Conservation (phyloP, 1,140 invertebrate genomes). For the Anadara kagoshimensis region DNA sequence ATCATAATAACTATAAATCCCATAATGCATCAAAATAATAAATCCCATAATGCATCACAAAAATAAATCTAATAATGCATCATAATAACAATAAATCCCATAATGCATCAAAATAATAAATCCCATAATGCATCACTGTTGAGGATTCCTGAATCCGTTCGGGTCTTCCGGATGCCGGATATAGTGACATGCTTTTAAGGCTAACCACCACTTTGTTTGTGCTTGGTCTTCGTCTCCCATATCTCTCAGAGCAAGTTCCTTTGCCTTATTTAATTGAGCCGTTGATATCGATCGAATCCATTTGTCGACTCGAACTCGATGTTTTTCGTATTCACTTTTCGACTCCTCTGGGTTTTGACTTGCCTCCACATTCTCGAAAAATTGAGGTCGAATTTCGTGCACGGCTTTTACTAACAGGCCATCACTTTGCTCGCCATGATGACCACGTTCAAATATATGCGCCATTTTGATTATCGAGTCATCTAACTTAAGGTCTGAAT, state of each 20-base stretch:
- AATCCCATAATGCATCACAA: too few relatives aligned
- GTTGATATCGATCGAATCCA: slow-evolving; percentile 55
- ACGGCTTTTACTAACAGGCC: slow-evolving; percentile 25
- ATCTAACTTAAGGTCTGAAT: background rate
- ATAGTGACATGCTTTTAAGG: slow-evolving; percentile 51
- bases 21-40: too few relatives aligned
- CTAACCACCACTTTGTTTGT: slow-evolving; percentile 55
- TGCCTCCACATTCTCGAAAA: slow-evolving; percentile 15
- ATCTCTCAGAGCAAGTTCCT: slow-evolving; percentile 52
- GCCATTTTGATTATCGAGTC: slow-evolving; percentile 47
- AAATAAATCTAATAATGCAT: too few relatives aligned
- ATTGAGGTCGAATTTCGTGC: slow-evolving; percentile 19
- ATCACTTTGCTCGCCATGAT: slow-evolving; percentile 31
- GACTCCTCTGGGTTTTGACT: slow-evolving; percentile 32
- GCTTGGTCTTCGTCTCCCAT: slow-evolving; percentile 54
- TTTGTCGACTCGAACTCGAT: slow-evolving; percentile 51
- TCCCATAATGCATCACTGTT: too few relatives aligned
- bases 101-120: too few relatives aligned
- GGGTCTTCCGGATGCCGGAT: slow-evolving; percentile 19
- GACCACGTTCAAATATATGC: slow-evolving; percentile 45
- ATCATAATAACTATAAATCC: too few relatives aligned
- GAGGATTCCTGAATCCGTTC: too few relatives aligned
- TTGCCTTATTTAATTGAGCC: slow-evolving; percentile 48
- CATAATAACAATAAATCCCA: too few relatives aligned
- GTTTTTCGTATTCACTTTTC: slow-evolving; percentile 59